Conservation (phyloP, 1,140 invertebrate species). For the Parapsyche elsis region DNA sequence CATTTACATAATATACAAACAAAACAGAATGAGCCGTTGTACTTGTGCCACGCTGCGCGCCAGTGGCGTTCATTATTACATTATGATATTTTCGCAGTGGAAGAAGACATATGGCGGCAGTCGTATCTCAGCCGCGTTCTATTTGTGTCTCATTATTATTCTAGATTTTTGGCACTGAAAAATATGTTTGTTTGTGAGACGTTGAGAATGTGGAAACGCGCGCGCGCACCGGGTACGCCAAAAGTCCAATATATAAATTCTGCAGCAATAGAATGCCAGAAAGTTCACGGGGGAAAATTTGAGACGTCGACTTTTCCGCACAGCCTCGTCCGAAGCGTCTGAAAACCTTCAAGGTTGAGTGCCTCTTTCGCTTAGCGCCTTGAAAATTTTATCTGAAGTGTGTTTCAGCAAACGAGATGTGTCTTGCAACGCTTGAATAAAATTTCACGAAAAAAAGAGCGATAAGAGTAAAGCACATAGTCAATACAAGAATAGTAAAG, state of each 20-base stretch:
- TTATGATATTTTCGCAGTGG: not conserved
- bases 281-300: too few relatives aligned
- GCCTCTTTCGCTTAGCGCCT: too few relatives aligned
- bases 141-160: slow-evolving; percentile 51
- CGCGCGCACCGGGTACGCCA: not conserved
- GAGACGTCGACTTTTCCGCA: too few relatives aligned
- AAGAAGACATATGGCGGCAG: slow-evolving; percentile 17
- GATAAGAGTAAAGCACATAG: too few relatives aligned
- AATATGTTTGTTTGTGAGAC: slow-evolving; percentile 50
- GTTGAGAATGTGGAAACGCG: slow-evolving; percentile 38
- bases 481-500: too few relatives aligned
- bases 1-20: slow-evolving; percentile 43
- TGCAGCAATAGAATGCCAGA: too few relatives aligned
- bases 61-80: slow-evolving; percentile 3
- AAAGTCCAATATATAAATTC: slow-evolving; percentile 17
- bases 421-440: too few relatives aligned
- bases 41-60: not conserved
- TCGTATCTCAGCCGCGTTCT: slow-evolving; percentile 36
- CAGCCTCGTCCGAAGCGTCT: too few relatives aligned
- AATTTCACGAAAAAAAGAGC: too few relatives aligned
- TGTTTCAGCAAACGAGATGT: too few relatives aligned
- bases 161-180: slow-evolving; percentile 51
- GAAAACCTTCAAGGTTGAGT: too few relatives aligned
- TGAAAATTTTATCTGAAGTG: too few relatives aligned
- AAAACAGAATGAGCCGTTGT: slow-evolving; percentile 7